These are phyloP conservation scores for Rotaria socialis DNA, from an alignment of 2,888 invertebrate species.

Conservation along the genomic window DNA sequence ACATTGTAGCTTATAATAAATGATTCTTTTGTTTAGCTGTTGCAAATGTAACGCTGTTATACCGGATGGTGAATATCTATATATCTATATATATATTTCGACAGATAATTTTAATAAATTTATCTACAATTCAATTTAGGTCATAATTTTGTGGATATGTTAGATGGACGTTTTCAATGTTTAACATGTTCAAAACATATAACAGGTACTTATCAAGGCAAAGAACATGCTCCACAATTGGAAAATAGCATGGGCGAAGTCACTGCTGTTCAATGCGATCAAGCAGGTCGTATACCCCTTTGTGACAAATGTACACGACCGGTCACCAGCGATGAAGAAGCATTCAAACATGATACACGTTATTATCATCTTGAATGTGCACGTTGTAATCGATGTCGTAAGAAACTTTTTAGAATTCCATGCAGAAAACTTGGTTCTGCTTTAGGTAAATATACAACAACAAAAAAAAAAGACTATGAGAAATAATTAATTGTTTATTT, in stretches of 20 bases:
- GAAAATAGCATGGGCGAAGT: background rate
- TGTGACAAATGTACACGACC: constrained; percentile 34
- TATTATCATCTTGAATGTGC: constrained; percentile 36
- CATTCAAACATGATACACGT: constrained; percentile 10
- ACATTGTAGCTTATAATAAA: background rate
- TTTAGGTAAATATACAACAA: background rate
- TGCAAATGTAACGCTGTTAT: constrained; percentile 25
- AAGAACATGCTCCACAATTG: constrained; percentile 26
- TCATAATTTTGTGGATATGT: constrained; percentile 36
- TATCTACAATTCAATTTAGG: background rate
- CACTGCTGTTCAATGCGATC: background rate
- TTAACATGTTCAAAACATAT: constrained; percentile 15
- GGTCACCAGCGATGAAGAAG: background rate
- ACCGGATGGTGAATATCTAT: background rate
- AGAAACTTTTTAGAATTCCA: constrained; percentile 19
- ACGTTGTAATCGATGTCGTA: constrained; percentile 31
- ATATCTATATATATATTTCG: background rate
- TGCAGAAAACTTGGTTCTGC: constrained; percentile 37
- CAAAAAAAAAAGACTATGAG: too few relatives aligned
- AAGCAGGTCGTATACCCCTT: constrained; percentile 21
- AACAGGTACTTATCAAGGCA: constrained; percentile 17
- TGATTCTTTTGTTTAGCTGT: background rate
- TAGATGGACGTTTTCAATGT: constrained; percentile 36
- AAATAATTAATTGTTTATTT: background rate
- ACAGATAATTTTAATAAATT: too few relatives aligned